Conservation (phyloP, 2,113 vertebrate genomes). For the Megaceryle torquata region DNA sequence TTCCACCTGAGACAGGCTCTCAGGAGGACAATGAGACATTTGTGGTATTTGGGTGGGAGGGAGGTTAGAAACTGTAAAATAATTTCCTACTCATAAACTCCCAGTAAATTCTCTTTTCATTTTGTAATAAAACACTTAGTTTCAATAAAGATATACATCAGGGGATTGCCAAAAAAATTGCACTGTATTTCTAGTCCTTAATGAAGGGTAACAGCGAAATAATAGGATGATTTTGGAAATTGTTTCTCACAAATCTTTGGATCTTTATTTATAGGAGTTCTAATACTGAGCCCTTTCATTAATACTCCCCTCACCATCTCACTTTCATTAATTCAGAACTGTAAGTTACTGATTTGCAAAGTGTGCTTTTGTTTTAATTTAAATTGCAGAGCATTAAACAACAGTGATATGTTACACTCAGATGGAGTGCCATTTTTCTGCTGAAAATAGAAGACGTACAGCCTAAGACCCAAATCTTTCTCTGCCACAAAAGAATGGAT, state of each 20-base stretch:
- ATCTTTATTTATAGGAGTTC: neutral
- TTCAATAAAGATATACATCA: constrained; percentile 7
- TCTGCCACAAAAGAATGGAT: neutral
- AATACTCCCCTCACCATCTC: constrained; percentile 36
- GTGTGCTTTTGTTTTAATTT: constrained; percentile 51
- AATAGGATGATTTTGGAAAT: neutral
- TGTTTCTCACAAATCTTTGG: neutral
- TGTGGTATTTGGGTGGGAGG: constrained; percentile 39
- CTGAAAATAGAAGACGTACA: neutral
- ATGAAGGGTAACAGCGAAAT: constrained; percentile 4
- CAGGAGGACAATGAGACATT: neutral
- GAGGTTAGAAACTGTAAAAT: constrained; percentile 20
- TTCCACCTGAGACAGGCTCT: neutral
- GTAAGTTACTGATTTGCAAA: constrained; percentile 1
- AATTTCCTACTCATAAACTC: constrained; percentile 30
- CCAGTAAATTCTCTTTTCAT: constrained; percentile 28
- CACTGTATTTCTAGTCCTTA: neutral
- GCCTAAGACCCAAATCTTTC: neutral
- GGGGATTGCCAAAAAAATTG: neutral
- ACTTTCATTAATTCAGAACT: constrained; percentile 47
- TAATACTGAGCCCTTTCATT: constrained; percentile 30
- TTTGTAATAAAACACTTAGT: constrained; percentile 26
- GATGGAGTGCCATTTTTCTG: neutral
- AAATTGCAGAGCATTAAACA: constrained; percentile 24
- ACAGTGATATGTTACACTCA: neutral